Conservation (phyloP, 2,888 invertebrate species). For the Orgyia antiqua region DNA sequence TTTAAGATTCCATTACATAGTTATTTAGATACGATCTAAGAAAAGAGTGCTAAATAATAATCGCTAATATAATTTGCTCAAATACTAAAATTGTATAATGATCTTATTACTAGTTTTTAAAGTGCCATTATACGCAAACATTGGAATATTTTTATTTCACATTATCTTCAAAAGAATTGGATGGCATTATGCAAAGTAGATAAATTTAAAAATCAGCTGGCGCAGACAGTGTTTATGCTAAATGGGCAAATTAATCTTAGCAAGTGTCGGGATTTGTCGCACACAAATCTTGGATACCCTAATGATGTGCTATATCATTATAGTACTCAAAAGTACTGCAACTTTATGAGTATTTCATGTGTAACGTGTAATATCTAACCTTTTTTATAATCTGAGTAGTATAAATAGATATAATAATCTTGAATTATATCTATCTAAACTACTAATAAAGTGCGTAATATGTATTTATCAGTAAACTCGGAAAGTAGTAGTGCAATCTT, state of each 20-base stretch:
- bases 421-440: no score
- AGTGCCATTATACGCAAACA: slow-evolving; percentile 7
- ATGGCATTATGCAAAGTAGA: slow-evolving; percentile 25
- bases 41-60: no score
- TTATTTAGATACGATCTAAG: no score
- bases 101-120: no score
- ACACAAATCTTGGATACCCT: slow-evolving; percentile 27
- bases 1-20: no score
- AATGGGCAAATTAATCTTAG: slow-evolving; percentile 30
- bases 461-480: no score
- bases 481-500: no score
- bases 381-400: slow-evolving; percentile 63
- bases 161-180: slow-evolving; percentile 16
- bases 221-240: slow-evolving; percentile 29
- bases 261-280: slow-evolving; percentile 16
- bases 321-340: slow-evolving; percentile 7
- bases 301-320: slow-evolving; percentile 7
- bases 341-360: slow-evolving; percentile 1
- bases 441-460: no score
- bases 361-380: slow-evolving; percentile 28
- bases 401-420: no score
- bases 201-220: slow-evolving; percentile 30
- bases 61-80: no score
- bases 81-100: no score
- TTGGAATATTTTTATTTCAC: slow-evolving; percentile 9